Conservation (phyloP, 2,797 vertebrate genomes). For the Epinephelus malabaricus region DNA sequence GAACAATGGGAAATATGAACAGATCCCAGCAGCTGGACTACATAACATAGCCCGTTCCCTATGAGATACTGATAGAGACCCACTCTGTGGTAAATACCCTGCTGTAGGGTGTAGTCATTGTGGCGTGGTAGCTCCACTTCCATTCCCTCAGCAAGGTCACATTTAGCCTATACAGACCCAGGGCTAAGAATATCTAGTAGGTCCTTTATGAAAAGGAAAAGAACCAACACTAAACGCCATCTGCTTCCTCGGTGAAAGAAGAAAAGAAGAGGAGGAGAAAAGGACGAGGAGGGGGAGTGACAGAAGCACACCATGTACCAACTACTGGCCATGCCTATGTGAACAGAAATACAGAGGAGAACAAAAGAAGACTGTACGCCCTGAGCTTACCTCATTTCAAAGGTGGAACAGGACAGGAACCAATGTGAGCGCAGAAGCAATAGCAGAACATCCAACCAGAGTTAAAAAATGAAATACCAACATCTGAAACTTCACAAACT, state of each 20-base stretch:
- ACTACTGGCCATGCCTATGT: conserved; percentile 75
- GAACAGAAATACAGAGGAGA: conserved; percentile 67
- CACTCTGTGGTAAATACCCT: conserved; percentile 41
- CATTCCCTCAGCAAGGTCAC: conserved; percentile 74
- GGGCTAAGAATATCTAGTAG: conserved; percentile 78
- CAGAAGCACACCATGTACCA: conserved; percentile 80
- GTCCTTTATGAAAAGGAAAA: conserved; percentile 76
- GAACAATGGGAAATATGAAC: conserved; percentile 57
- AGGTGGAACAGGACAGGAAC: conserved; percentile 61
- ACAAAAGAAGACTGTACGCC: conserved; percentile 66
- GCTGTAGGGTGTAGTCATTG: conserved; percentile 35
- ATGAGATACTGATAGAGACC: conserved; percentile 34
- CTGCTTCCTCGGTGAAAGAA: conserved; percentile 80
- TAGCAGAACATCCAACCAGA: conserved; percentile 12
- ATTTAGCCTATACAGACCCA: conserved; percentile 64
- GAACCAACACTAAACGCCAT: conserved; percentile 81
- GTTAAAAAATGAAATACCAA: conserved; percentile 4
- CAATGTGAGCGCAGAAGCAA: conserved; percentile 21
- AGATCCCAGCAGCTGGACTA: conserved; percentile 35
- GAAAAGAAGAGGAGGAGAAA: conserved; percentile 73
- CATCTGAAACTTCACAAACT: conserved; percentile 15
- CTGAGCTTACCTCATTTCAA: conserved; percentile 40
- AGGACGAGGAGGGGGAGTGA: conserved; percentile 67
- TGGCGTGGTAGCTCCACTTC: conserved; percentile 53
- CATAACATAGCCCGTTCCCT: conserved; percentile 4